Percentiles rank a stretch among this genome's conserved stretches.
Evolutionary conservation across 2,888 invertebrate genomes (phyloP).

Genomic region (Nemotelus pantherinus): DNA sequence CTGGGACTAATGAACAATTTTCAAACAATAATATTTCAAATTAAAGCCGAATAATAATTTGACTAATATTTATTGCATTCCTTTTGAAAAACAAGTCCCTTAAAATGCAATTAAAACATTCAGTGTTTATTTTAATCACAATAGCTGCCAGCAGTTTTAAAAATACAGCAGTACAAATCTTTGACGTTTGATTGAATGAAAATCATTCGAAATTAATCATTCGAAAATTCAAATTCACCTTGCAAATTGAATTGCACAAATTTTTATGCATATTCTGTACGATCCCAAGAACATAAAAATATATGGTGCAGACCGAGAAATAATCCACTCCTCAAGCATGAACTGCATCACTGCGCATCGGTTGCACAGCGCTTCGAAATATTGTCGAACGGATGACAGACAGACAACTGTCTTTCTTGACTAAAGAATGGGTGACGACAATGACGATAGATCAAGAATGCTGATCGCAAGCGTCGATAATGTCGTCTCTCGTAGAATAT

Average conservation of each 20-base stretch:
- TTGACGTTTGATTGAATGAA: background rate
- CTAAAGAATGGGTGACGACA: constrained; percentile 45
- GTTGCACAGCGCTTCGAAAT: background rate
- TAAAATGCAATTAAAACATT: too few species aligned
- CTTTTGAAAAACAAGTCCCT: too few species aligned
- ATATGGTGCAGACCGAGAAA: background rate
- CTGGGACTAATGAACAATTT: too few species aligned
- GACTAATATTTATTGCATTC: too few species aligned
- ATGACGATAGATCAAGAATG: constrained; percentile 47
- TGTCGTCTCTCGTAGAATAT: constrained; percentile 48
- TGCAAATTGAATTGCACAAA: too few species aligned
- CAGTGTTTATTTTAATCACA: too few species aligned
- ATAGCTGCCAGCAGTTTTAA: too few species aligned
- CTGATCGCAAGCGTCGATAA: constrained; percentile 46
- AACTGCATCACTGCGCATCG: constrained; percentile 17
- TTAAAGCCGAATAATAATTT: too few species aligned
- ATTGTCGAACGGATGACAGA: constrained; percentile 25
- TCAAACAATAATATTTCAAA: too few species aligned
- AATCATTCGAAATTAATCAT: too few species aligned
- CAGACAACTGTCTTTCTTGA: constrained; percentile 40
- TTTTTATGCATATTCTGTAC: background rate
- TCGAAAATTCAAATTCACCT: too few species aligned
- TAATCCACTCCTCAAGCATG: constrained; percentile 33
- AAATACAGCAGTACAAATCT: too few species aligned
- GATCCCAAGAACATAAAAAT: background rate